Evolutionary conservation across 2,888 invertebrate species (phyloP).

Genomic region (Himalopsyche tibetana): DNA sequence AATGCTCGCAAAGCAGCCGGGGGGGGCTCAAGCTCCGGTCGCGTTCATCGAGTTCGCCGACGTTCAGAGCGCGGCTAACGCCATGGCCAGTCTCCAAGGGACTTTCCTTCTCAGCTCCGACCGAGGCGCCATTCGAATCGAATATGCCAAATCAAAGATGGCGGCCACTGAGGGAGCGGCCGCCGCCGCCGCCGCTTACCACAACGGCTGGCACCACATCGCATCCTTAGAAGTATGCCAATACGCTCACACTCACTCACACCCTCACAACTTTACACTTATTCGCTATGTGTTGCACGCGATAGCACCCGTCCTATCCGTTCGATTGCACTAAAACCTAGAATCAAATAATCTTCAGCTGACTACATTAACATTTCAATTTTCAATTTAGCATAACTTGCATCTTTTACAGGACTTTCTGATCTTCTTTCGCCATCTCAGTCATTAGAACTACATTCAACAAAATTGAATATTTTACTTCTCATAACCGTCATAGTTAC

Average conservation of each 20-base stretch:
- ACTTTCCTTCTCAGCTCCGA: slow-evolving; percentile 96
- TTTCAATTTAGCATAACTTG: too few species aligned
- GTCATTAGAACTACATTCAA: too few species aligned
- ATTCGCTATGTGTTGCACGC: slow-evolving; percentile 20
- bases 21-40: slow-evolving; percentile 82
- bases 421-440: too few species aligned
- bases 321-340: neutral
- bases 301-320: neutral
- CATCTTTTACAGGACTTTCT: too few species aligned
- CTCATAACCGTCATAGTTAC: too few species aligned
- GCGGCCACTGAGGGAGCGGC: slow-evolving; percentile 83
- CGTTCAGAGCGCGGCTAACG: slow-evolving; percentile 92
- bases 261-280: slow-evolving; percentile 15
- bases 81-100: slow-evolving; percentile 96
- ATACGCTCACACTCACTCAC: slow-evolving; percentile 28
- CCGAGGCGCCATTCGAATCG: slow-evolving; percentile 98
- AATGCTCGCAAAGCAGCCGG: slow-evolving; percentile 89
- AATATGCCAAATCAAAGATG: slow-evolving; percentile 99
- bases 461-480: too few species aligned
- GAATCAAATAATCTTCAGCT: too few species aligned
- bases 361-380: too few species aligned
- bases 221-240: slow-evolving; percentile 65
- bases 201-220: slow-evolving; percentile 75
- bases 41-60: slow-evolving; percentile 99
- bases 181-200: slow-evolving; percentile 68